phyloP scores from a whole-genome alignment of 1,140 invertebrate genomes.

The Atta cephalotes region DNA sequence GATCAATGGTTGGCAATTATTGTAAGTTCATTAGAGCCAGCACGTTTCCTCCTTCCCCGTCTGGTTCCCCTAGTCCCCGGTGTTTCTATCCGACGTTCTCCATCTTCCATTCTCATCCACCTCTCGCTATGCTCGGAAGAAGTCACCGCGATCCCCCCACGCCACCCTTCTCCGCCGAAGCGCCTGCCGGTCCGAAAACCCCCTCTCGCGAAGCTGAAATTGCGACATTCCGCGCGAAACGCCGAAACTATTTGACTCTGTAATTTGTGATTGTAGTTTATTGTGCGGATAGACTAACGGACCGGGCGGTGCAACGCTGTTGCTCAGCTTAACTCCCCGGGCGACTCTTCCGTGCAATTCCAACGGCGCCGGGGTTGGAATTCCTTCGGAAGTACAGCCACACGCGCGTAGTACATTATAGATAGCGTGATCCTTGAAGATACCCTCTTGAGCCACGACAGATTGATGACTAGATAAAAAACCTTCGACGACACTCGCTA shows the following conservation, averaged over 20 bases:
- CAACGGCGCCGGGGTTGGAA: conserved; percentile 68
- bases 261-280: conserved; percentile 87
- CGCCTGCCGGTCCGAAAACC: conserved; percentile 72
- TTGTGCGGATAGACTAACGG: conserved; percentile 84
- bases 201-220: conserved; percentile 84
- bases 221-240: conserved; percentile 86
- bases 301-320: conserved; percentile 71
- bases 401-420: conserved; percentile 65
- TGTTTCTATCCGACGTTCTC: conserved; percentile 71
- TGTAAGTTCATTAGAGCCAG: conserved; percentile 85
- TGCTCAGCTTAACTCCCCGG: conserved; percentile 71
- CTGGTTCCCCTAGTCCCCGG: conserved; percentile 57
- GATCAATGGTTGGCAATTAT: conserved; percentile 86
- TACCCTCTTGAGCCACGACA: conserved; percentile 59
- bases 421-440: conserved; percentile 70
- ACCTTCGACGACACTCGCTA: conserved; percentile 11
- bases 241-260: conserved; percentile 86
- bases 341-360: conserved; percentile 76
- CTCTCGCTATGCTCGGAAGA: conserved; percentile 65
- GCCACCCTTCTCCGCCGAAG: neutral
- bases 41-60: conserved; percentile 49
- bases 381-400: conserved; percentile 69
- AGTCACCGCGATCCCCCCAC: conserved; percentile 67
- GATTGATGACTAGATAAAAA: conserved; percentile 51
- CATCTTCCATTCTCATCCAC: conserved; percentile 54